Base-by-base conservation (phyloP, 1,140 invertebrate species). In the Paralvinella palmiformis region DNA sequence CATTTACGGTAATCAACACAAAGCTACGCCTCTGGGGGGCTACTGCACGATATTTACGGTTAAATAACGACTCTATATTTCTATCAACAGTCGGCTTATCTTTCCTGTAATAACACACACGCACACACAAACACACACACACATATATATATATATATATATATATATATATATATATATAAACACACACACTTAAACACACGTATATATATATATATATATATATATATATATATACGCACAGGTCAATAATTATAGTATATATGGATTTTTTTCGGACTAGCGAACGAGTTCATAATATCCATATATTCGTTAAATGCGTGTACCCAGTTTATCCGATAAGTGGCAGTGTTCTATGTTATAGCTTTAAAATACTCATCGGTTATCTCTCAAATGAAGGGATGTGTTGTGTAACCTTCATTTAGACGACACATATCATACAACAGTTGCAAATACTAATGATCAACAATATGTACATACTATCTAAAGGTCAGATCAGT, bases 111-210 rank as follows among this genome's bases (percentile, higher is more conserved):
- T n/a, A n/a, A n/a, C n/a, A n/a, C n/a, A n/a, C n/a, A n/a, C n/a
- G n/a, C n/a, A n/a, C n/a, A n/a, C n/a, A n/a, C n/a, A n/a, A n/a
- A n/a, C n/a, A 37, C 31, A 36, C 50, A 22, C 36, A 36, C 35
- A 57, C 33, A 59, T 31, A 35, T 52, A 56, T 33, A 66, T 59
- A 63, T 35, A 5, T 36, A 20, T 20, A 35, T 41, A 5, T 13
- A 35, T 37, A 35, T 35, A 59, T 36, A 41, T 20, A 41, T 36
- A 60, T 31, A 64, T 45, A 61, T 50, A 44, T 50, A 63, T 41
- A 45, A 27, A 53, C 50, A 64, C 32, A 61, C 61, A 59, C 37
- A 63, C 61, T 63, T 45, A 60, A 48, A 63, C 48, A 56, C 58
- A 35, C 6, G 36, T 20, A 36, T 36, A 29, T 52, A n/a, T 52